Evolutionary conservation across 2,797 vertebrate genomes (phyloP), one percentile per base, ranked within the genome.

Genomic region (Macroramphosus scolopax): DNA sequence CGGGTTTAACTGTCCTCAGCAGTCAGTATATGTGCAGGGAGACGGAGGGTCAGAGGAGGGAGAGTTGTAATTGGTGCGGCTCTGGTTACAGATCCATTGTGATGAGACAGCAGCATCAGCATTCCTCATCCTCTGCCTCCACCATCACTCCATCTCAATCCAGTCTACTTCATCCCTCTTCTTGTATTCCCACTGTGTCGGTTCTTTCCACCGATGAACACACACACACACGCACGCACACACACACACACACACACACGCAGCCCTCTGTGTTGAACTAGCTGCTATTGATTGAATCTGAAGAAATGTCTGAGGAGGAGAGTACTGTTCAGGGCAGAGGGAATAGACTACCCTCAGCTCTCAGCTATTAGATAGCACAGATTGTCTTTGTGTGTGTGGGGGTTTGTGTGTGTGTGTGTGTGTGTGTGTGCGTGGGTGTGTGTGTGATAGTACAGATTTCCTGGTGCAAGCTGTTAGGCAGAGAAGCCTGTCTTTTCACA

Each of bases 211-310:
- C n/a, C 30, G 34, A 20, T 24, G 12, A 22, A 22, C 47, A 38
- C 38, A 26, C 10, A 39, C 26, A 38, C 17, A 34, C 31, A 42
- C 18, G 31, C 29, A 39, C 33, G 44, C 37, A 48, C 33, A 29
- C 51, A 49, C 40, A 39, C 43, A 31, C 31, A 32, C 40, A 39
- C 17, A 40, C 22, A 34, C 30, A 15, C 28, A 17, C 24, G 17
- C 42, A 22, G 15, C 24, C 15, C 49, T 30, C 51, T 48, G 48
- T 44, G 67, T 30, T 61, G 63, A 68, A 71, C 59, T 42, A 57
- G 59, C 62, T 66, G 53, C 77, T 84, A 84, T 88, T 85, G 87
- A 86, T 85, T 86, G 76, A 82, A 87, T 85, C 76, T 83, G 78
- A 82, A 74, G 60, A 75, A 74, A 75, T n/a, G n/a, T n/a, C n/a